Percentiles rank a stretch among this genome's conserved stretches.
These are phyloP conservation scores for Nycticebus coucang DNA, from an alignment of 2,113 vertebrate species.

Conservation along the genomic window DNA sequence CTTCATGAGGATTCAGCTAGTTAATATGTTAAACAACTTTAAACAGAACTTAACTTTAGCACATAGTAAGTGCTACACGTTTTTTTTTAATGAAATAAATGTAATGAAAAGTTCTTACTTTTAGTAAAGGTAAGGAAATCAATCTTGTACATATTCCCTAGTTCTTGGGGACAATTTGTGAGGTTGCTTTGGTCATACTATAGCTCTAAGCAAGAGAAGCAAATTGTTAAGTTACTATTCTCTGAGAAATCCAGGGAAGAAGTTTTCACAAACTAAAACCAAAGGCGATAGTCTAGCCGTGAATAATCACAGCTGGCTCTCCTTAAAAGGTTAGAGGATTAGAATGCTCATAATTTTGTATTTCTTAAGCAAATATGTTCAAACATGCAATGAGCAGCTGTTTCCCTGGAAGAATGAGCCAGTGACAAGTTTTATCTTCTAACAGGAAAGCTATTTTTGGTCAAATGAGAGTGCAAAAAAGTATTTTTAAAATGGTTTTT, in stretches of 20 bases:
- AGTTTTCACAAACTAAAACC: constrained; percentile 49
- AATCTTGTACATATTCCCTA: not conserved
- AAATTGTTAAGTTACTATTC: constrained; percentile 48
- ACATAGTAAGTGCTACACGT: not conserved
- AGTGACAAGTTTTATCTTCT: constrained; percentile 70
- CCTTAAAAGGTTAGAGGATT: constrained; percentile 78
- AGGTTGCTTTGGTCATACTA: not conserved
- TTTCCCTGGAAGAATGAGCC: constrained; percentile 62
- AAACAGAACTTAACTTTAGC: not conserved
- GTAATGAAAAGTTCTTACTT: not conserved
- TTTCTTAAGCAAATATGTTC: constrained; percentile 80
- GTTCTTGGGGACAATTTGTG: not conserved
- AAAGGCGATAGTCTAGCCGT: constrained; percentile 48
- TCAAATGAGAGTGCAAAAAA: constrained; percentile 51
- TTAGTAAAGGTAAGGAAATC: not conserved
- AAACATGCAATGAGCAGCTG: constrained; percentile 73
- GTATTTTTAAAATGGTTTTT: constrained; percentile 67
- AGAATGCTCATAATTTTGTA: constrained; percentile 79
- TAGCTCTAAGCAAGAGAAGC: constrained; percentile 25
- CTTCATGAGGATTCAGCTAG: constrained; percentile 1
- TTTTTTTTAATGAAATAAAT: not conserved
- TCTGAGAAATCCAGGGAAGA: constrained; percentile 50
- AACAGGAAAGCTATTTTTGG: constrained; percentile 73
- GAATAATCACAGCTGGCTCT: constrained; percentile 73
- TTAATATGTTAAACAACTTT: constrained; percentile 29